Evolutionary conservation across 2,797 vertebrate genomes (phyloP), one percentile per base, ranked within the genome.

Genomic region (Scolopax bukidnonensis): DNA sequence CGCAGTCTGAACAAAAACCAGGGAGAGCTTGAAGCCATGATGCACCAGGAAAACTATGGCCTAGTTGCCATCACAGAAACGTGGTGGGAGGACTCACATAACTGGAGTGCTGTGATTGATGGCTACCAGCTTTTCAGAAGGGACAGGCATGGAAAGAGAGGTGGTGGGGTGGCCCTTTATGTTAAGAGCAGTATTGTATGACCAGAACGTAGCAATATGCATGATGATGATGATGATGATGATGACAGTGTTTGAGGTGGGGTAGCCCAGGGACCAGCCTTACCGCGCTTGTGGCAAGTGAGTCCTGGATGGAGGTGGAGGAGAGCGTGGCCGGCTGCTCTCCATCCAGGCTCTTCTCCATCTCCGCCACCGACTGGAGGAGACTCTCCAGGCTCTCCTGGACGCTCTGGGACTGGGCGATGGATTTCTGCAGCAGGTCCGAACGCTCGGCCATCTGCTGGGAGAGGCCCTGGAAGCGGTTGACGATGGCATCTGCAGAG

Each of bases 381-480:
- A 99, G 98, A 86, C 97, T 98, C 96, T 98, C 99, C 90, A 99
- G 98, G 16, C 99, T 99, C 96, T 99, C 99, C 96, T 99, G 99
- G 56, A 99, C 99, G 1, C 98, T 99, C 96, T 99, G 99, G 6
- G 99, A 99, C 96, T 99, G 99, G 30, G 99, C 99, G 9, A 99
- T 98, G 32, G 99, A 98, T 51, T 99, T 99, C 98, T 99, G 99
- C 70, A 99, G 98, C 94, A 99, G 98, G 93, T 99, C 98, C 0
- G 99, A 99, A 57, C 98, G 98, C 50, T 98, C 98, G 0, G 98
- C 98, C 87, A 99, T 98, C 7, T 98, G 98, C 28, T 97, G 95
- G 6, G 99, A 99, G 28, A 99, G 98, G 61, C 97, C 98, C 65
- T 98, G 98, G 93, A 99, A 99, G 41, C 98, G 97, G 75, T 98